Percentiles rank a stretch among this genome's conserved stretches.
These are phyloP conservation scores for silkworm (Bombyx mori) DNA, from an alignment of 1,140 invertebrate species.

Conservation along the genomic window ASM3026992v2 NC_085129.1:4945501-4946000, in stretches of 20 bases:
- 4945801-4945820: no score
- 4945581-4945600: constrained; percentile 59
- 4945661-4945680: constrained; percentile 65
- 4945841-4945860: no score
- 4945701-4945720: constrained; percentile 20
- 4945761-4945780: no score
- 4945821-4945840: no score
- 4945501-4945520: constrained; percentile 58
- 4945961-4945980: no score
- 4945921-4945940: no score
- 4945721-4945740: constrained; percentile 23
- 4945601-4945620: constrained; percentile 61
- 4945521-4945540: constrained; percentile 44
- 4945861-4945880: no score
- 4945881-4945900: no score
- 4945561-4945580: constrained; percentile 69
- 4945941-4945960: no score
- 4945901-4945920: not conserved
- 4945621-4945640: constrained; percentile 50
- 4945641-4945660: constrained; percentile 55
- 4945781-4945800: no score
- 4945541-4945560: constrained; percentile 63
- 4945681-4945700: constrained; percentile 38
- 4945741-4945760: no score
- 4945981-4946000: no score